Percentiles rank a stretch among this genome's conserved stretches.
Evolutionary conservation across 1,140 invertebrate species (phyloP).

Genomic region (Trinorchestia longiramus): DNA sequence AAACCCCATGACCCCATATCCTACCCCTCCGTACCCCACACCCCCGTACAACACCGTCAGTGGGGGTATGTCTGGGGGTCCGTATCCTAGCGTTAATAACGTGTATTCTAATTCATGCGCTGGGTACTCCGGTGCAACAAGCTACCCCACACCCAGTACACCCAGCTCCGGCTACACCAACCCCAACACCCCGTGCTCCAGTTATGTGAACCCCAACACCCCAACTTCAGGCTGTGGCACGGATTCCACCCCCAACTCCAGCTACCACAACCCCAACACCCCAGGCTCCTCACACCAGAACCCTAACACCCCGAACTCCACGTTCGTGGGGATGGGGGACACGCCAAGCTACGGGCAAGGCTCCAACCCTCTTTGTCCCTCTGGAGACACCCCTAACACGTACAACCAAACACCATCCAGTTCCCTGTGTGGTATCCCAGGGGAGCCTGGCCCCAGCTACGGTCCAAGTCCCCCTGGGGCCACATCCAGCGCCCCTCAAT

Average conservation of each 20-base stretch:
- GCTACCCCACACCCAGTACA: slow-evolving; percentile 33
- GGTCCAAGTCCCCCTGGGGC: not conserved
- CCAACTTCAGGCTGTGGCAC: slow-evolving; percentile 12
- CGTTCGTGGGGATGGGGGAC: not conserved
- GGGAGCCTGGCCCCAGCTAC: no score
- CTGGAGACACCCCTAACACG: not conserved
- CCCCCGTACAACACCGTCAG: slow-evolving; percentile 35
- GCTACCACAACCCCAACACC: slow-evolving; percentile 45
- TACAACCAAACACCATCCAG: not conserved
- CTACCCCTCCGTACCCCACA: slow-evolving; percentile 4
- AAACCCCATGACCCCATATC: slow-evolving; percentile 6
- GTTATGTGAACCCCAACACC: slow-evolving; percentile 47
- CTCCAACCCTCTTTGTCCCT: not conserved
- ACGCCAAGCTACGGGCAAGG: slow-evolving; percentile 3
- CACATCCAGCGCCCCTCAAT: no score
- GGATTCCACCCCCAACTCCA: slow-evolving; percentile 10
- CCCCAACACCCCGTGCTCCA: slow-evolving; percentile 50
- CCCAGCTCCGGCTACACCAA: slow-evolving; percentile 37
- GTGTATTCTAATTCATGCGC: slow-evolving; percentile 19
- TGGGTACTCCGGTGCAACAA: slow-evolving; percentile 10
- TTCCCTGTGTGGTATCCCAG: not conserved
- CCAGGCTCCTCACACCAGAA: not conserved
- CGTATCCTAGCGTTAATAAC: not conserved
- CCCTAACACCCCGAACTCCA: not conserved
- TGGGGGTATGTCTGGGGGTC: not conserved